phyloP scores from a whole-genome alignment of 2,113 vertebrate species.

The Lepus europaeus region DNA sequence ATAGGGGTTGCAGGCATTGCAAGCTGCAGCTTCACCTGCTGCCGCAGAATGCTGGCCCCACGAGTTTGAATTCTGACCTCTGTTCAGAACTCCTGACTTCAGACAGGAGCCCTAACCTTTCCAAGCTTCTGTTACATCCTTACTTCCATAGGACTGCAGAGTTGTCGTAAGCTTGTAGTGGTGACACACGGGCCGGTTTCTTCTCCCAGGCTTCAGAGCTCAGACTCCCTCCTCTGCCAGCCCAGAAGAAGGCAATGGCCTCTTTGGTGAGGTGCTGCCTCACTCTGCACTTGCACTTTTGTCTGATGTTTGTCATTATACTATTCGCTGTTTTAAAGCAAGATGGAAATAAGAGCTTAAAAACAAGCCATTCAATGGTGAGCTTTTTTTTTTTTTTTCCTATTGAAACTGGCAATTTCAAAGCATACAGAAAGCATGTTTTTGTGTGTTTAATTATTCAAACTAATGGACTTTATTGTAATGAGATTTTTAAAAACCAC shows the following conservation, averaged over 20 bases:
- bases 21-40: too few species aligned
- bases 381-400: background rate
- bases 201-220: background rate
- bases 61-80: background rate
- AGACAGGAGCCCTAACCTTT: background rate
- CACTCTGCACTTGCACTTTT: background rate
- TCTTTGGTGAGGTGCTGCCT: background rate
- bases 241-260: background rate
- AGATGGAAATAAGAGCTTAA: constrained; percentile 55
- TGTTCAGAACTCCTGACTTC: background rate
- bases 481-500: constrained; percentile 76
- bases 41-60: too few species aligned
- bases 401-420: constrained; percentile 74
- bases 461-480: constrained; percentile 79
- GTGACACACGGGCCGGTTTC: fast-evolving
- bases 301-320: background rate
- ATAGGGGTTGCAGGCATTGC: too few species aligned
- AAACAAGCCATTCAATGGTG: constrained; percentile 43
- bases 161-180: background rate
- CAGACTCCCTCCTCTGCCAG: background rate
- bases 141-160: background rate
- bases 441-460: constrained; percentile 79
- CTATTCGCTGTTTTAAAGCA: constrained; percentile 54
- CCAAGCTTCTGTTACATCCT: background rate
- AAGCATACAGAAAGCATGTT: constrained; percentile 55